Percentiles rank a stretch among this genome's conserved stretches.
Conservation (phyloP, 2,797 vertebrate species). For the Chloroceryle inda region DNA sequence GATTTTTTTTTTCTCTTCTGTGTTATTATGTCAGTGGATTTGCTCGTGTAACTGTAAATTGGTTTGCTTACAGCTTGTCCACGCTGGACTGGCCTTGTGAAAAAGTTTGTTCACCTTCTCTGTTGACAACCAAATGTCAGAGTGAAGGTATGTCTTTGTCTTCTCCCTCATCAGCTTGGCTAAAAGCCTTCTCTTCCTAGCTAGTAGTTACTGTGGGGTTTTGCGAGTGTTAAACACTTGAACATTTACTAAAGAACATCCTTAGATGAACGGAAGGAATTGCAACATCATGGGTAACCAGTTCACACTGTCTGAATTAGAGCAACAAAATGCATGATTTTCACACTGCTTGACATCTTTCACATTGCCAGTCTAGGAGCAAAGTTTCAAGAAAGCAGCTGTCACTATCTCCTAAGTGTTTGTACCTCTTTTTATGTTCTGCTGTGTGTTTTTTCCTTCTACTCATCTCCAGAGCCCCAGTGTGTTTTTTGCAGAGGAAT, state of each 20-base stretch:
- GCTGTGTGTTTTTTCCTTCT: neutral
- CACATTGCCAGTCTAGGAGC: neutral
- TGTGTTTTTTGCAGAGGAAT: neutral
- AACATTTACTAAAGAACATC: neutral
- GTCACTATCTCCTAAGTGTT: neutral
- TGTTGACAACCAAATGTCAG: neutral
- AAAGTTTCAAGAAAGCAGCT: neutral
- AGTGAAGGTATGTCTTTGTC: neutral
- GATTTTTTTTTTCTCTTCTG: neutral
- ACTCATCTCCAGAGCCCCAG: neutral
- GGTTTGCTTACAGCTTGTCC: neutral
- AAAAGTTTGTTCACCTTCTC: neutral
- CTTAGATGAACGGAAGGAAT: neutral
- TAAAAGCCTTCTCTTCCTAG: neutral
- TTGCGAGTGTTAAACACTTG: neutral
- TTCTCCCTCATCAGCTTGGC: neutral
- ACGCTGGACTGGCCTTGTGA: neutral
- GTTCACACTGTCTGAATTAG: neutral
- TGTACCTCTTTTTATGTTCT: neutral
- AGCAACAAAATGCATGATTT: neutral
- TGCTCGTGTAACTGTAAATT: neutral
- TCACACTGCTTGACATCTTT: neutral
- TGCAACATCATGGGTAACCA: too few species aligned
- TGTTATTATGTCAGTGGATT: neutral
- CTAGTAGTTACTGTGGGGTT: neutral